phyloP scores from a whole-genome alignment of 1,140 invertebrate species.

The Macrotrachela quadricornifera region DNA sequence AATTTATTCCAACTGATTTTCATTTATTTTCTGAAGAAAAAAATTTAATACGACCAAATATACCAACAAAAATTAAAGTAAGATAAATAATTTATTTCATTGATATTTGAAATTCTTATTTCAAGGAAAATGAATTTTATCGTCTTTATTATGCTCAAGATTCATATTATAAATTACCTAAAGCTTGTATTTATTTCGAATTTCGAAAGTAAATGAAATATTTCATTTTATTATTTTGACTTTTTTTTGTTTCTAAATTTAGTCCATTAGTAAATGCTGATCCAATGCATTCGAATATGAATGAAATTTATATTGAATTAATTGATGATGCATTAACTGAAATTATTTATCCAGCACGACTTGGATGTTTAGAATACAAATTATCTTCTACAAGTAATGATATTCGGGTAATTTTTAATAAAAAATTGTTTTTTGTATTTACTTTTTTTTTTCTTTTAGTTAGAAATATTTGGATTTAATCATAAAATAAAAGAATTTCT shows the following conservation, averaged over 20 bases:
- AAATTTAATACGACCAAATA: too few relatives aligned
- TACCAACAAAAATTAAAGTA: too few relatives aligned
- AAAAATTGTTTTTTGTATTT: background rate
- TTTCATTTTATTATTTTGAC: slow-evolving; percentile 9
- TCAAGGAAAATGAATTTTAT: background rate
- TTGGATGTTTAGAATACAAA: slow-evolving; percentile 61
- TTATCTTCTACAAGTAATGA: slow-evolving; percentile 58
- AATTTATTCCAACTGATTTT: slow-evolving; percentile 4
- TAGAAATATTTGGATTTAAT: slow-evolving; percentile 64
- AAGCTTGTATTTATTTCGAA: slow-evolving; percentile 2
- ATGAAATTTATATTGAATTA: slow-evolving; percentile 56
- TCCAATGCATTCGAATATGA: slow-evolving; percentile 58
- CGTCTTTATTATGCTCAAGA: slow-evolving; percentile 8
- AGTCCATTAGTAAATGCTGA: slow-evolving; percentile 67
- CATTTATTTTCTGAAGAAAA: too few relatives aligned
- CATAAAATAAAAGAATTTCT: slow-evolving; percentile 67
- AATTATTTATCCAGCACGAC: slow-evolving; percentile 66
- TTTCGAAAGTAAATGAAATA: slow-evolving; percentile 7
- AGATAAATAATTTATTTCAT: too few relatives aligned
- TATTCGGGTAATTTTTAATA: slow-evolving; percentile 51
- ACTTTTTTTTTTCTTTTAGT: slow-evolving; percentile 34
- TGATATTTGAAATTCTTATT: background rate
- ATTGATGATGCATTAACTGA: slow-evolving; percentile 66
- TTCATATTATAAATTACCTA: background rate
- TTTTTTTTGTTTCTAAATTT: slow-evolving; percentile 20